phyloP scores from a whole-genome alignment of 2,797 vertebrate species.

The Catamblyrhynchus diadema region DNA sequence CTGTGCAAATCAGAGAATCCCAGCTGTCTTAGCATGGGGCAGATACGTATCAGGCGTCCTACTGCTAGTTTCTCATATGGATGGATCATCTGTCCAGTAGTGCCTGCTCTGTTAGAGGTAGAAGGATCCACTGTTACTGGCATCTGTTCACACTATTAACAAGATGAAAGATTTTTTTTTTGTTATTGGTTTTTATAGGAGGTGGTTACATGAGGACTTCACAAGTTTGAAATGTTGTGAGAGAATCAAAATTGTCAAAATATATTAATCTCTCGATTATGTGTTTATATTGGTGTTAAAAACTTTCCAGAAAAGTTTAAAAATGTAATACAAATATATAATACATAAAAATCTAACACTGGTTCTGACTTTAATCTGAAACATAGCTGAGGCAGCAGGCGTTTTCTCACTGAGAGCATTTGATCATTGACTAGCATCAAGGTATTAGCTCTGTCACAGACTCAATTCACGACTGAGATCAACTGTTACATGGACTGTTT shows the following conservation, averaged over 20 bases:
- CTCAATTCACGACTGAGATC: background rate
- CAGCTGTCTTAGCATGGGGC: background rate
- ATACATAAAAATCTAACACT: background rate
- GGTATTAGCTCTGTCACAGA: background rate
- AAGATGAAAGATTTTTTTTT: background rate
- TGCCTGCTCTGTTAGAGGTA: background rate
- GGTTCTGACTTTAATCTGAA: background rate
- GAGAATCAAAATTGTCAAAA: background rate
- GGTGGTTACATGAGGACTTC: background rate
- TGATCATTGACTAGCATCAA: background rate
- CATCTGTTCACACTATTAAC: background rate
- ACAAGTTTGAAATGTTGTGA: background rate
- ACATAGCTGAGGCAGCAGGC: background rate
- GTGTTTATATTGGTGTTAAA: background rate
- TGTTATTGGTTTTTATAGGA: background rate
- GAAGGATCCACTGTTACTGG: background rate
- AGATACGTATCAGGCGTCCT: background rate
- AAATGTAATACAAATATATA: background rate
- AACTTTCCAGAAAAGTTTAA: background rate
- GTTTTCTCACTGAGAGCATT: background rate
- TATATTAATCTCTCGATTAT: fast-evolving
- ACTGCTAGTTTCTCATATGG: background rate
- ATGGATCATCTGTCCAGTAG: background rate
- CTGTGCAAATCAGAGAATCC: background rate
- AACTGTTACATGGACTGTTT: background rate